Evolutionary conservation across 92 coral and sea anemone species (phyloP).

Genomic region (Phymanthus crucifer): DNA sequence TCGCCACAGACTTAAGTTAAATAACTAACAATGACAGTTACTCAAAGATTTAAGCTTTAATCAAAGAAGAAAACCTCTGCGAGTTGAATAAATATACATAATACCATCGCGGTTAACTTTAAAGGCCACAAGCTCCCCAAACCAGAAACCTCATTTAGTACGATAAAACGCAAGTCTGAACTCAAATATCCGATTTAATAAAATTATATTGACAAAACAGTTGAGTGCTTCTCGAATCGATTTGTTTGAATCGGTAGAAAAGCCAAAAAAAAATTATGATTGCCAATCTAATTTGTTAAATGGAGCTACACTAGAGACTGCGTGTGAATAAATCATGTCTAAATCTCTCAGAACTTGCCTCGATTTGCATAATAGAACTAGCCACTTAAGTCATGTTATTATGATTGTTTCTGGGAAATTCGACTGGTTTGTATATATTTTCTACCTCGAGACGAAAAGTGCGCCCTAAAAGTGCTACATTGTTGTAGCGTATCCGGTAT

Average conservation of each 20-base stretch:
- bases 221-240: background rate
- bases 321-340: background rate
- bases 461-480: background rate
- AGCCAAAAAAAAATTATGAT: background rate
- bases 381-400: background rate
- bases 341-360: background rate
- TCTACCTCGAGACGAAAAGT: background rate
- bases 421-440: background rate
- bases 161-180: background rate
- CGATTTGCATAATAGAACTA: background rate
- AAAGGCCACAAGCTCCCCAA: background rate
- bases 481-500: constrained; percentile 16
- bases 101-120: constrained; percentile 9
- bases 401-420: background rate
- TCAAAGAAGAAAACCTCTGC: background rate
- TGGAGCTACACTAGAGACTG: background rate
- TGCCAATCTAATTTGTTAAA: background rate
- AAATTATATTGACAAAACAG: constrained; percentile 1
- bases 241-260: background rate
- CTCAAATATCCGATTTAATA: background rate
- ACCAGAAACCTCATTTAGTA: background rate
- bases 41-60: background rate
- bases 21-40: background rate
- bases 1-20: background rate
- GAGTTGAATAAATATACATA: background rate